A percentile compares a stretch with the other conserved stretches of the same genome.
Evolutionary conservation across 2,888 invertebrate genomes (phyloP).

Genomic region (Eucriotettix oculatus): DNA sequence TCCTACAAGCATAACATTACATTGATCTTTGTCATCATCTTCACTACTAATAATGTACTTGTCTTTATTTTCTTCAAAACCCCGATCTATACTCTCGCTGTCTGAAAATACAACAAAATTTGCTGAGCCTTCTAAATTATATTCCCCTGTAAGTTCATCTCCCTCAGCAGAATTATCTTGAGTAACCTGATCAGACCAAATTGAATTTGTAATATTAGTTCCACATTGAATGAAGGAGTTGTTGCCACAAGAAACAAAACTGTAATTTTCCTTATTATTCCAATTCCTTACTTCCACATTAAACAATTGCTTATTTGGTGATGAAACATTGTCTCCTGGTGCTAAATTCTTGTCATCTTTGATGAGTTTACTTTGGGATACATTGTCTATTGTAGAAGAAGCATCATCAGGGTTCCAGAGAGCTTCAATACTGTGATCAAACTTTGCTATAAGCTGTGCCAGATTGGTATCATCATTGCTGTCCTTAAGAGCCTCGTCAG

Average conservation of each 20-base stretch:
- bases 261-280: slow-evolving; percentile 19
- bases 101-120: background rate
- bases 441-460: slow-evolving; percentile 47
- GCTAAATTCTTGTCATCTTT: slow-evolving; percentile 39
- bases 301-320: slow-evolving; percentile 33
- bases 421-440: slow-evolving; percentile 48
- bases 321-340: slow-evolving; percentile 40
- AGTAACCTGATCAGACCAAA: slow-evolving; percentile 27
- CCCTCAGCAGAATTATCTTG: slow-evolving; percentile 3
- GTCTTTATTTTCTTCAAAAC: background rate
- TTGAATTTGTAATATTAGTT: slow-evolving; percentile 34
- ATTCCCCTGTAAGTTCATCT: background rate
- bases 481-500: background rate
- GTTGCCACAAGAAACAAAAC: slow-evolving; percentile 9
- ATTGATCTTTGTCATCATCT: background rate
- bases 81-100: too few species aligned
- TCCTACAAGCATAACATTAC: background rate
- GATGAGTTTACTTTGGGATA: background rate
- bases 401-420: slow-evolving; percentile 34
- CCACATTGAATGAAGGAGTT: slow-evolving; percentile 27
- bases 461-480: slow-evolving; percentile 26
- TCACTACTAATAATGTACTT: too few species aligned
- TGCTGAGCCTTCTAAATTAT: background rate
- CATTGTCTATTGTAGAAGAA: background rate
- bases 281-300: slow-evolving; percentile 21